Base-by-base conservation (phyloP, 2,113 vertebrate genomes). In the Blennius ocellaris region DNA sequence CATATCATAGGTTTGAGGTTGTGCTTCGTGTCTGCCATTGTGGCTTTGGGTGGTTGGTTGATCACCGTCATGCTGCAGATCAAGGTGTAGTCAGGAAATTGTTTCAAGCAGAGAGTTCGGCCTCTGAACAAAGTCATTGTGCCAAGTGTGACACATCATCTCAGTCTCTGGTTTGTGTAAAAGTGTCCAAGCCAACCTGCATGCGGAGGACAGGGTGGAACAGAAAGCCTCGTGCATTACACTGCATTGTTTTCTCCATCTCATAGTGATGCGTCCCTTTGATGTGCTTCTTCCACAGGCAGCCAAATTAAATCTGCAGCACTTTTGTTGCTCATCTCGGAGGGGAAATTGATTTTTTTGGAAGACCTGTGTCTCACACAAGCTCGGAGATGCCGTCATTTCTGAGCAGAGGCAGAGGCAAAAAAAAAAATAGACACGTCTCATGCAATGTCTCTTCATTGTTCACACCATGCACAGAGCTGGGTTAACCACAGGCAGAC, bases 401-500 rank as follows among this genome's bases (percentile, higher is more conserved):
- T 75, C 44, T 43, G 5, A 16, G 65, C 55, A 60, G 11, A 48
- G 48, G 12, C 5, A 11, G 10, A 53, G 9, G 57, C 8, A 47
- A 50, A 11, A 5, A 54, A 56, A 64, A 53, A 2, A 74, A 15
- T 0, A 36, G 11, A 66, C 50, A 71, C 45, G 21, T 30, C 21
- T 30, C 53, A 54, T 7, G 56, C 57, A n/a, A 30, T 12, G 44
- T 65, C 7, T 64, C 8, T 39, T 79, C 21, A n/a, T 2, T 17
- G 64, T 36, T 63, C 62, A 38, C 17, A 11, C 11, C 36, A 12
- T 38, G 47, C 17, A 14, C 56, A 59, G 76, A 70, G 57, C 17
- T 30, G 12, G 61, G 83, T 83, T 85, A 88, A 89, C 89, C 87
- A 72, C 87, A 88, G 8, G 49, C 36, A 47, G 40, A 21, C 3